Conservation (phyloP, 2,888 invertebrate genomes). For the Glyphotaelius pellucidus region DNA sequence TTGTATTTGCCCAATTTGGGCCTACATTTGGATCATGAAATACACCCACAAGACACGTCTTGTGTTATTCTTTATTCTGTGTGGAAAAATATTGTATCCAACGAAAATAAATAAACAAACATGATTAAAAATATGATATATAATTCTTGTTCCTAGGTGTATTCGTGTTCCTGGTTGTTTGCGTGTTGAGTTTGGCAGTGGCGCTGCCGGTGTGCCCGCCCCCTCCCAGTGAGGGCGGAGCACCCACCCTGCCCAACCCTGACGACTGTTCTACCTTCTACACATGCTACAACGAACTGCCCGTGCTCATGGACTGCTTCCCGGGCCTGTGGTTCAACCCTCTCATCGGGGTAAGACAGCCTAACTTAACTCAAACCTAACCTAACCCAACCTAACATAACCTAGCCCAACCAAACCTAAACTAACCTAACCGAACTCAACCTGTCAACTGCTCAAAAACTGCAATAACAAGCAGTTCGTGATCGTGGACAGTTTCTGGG, state of each 20-base stretch:
- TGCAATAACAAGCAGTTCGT: neutral
- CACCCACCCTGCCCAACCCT: conserved; percentile 73
- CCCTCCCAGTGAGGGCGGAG: conserved; percentile 73
- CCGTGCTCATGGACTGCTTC: conserved; percentile 75
- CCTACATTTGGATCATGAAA: too few species aligned
- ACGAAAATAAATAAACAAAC: too few species aligned
- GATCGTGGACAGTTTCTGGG: conserved; percentile 67
- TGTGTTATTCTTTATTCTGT: too few species aligned
- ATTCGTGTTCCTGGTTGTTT: conserved; percentile 21
- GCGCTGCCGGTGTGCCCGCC: conserved; percentile 38
- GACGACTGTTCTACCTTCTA: conserved; percentile 73
- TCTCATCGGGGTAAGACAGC: conserved; percentile 71
- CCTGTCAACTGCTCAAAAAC: neutral
- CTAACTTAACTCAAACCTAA: neutral
- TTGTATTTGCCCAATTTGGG: too few species aligned
- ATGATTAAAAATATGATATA: too few species aligned
- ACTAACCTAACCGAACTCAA: neutral
- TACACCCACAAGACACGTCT: too few species aligned
- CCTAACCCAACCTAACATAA: neutral
- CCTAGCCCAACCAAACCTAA: neutral
- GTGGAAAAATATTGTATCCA: too few species aligned
- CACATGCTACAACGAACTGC: conserved; percentile 74
- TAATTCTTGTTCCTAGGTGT: neutral
- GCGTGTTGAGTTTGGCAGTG: neutral
- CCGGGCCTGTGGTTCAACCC: conserved; percentile 75